A percentile compares a stretch with the other conserved stretches of the same genome.
Conservation (phyloP, 2,113 vertebrate genomes). For the rabbit (Oryctolagus cuniculus) region mOryCun1.1 NC_091445.1:72826001-72826500, state of each 20-base stretch:
- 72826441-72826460: background rate
- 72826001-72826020: background rate
- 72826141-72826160: background rate
- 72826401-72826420: background rate
- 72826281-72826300: background rate
- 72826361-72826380: background rate
- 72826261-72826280: background rate
- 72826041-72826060: background rate
- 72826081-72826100: background rate
- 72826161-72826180: background rate
- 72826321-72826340: background rate
- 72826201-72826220: background rate
- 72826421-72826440: background rate
- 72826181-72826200: background rate
- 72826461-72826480: background rate
- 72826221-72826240: background rate
- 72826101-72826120: background rate
- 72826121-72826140: background rate
- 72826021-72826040: background rate
- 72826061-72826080: background rate
- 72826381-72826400: background rate
- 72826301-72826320: conserved; percentile 32
- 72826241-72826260: background rate
- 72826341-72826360: background rate
- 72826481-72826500: background rate